Evolutionary conservation across 2,113 vertebrate genomes (phyloP), one percentile per base, ranked within the genome.

Genomic region (Terrapene triunguis): DNA sequence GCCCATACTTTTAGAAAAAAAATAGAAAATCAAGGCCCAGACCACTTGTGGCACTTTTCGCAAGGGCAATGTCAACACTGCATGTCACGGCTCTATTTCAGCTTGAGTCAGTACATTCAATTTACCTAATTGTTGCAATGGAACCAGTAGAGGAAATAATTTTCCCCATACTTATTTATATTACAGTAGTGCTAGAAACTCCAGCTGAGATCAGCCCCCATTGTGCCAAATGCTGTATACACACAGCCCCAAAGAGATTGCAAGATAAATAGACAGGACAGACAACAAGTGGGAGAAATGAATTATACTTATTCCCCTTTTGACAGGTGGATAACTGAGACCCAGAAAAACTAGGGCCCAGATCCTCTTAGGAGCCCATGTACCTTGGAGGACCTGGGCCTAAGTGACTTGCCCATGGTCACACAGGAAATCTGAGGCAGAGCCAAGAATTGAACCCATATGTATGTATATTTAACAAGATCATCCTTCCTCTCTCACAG

Each of bases 381-480:
- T 44, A 86, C 21, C 47, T 62, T 8, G 6, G 80, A 90, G 72
- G 83, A 89, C 3, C n/a, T 17, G 44, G 74, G 65, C 83, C 72
- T 42, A 92, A 65, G 44, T 50, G 93, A 85, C 83, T 87, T 42
- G 81, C 81, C 91, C 65, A 51, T 24, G 11, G 38, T 42, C 83
- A 59, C 1, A 57, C 16, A 47, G 89, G 85, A 94, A 91, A 93
- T 55, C 88, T 38, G 74, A 91, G 79, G 92, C 88, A 44, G 22
- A 95, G 85, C 1, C n/a, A 80, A 92, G 85, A 95, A 90, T 81
- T 94, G 80, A 53, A 86, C 53, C 84, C 74, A 65, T 72, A 32
- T 89, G 78, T 88, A 22, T 47, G 82, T 62, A 86, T 86, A 91
- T 89, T 93, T 95, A 95, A 93, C 80, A 96, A 96, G 83, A 3